phyloP scores from a whole-genome alignment of 2,888 invertebrate genomes.

The Pollenia angustigena region DNA sequence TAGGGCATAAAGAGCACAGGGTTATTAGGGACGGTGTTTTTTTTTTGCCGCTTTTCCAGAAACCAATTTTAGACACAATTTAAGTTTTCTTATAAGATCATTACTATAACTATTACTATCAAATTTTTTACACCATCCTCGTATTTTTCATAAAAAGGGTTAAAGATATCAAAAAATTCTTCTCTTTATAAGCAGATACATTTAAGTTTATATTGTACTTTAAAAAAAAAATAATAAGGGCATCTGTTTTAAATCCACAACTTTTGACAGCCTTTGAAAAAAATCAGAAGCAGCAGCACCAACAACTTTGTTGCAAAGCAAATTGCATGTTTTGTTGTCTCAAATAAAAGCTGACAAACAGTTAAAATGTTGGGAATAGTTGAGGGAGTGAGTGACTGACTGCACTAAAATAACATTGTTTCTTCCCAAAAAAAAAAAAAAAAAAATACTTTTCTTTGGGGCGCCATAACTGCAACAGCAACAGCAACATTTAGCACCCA shows the following conservation, averaged over 20 bases:
- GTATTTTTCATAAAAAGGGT: no score
- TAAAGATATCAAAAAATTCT: no score
- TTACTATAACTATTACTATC: no score
- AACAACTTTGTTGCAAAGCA: constrained; percentile 40
- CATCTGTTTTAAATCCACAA: constrained; percentile 65
- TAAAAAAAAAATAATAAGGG: constrained; percentile 28
- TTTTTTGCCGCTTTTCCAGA: no score
- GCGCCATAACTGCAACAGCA: constrained; percentile 48
- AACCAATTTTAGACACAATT: no score
- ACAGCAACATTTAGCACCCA: constrained; percentile 54
- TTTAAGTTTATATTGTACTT: no score
- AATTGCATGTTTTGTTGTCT: constrained; percentile 45
- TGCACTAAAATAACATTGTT: not conserved
- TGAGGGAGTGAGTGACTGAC: constrained; percentile 1
- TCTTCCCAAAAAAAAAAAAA: not conserved
- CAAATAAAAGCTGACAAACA: constrained; percentile 23
- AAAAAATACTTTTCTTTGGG: constrained; percentile 30
- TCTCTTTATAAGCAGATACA: no score
- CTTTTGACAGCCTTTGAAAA: constrained; percentile 39
- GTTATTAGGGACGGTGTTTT: no score
- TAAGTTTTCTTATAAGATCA: no score
- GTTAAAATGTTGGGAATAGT: constrained; percentile 20
- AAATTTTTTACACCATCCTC: no score
- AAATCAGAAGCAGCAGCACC: constrained; percentile 39
- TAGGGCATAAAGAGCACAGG: no score